Base-by-base conservation (phyloP, 2,888 invertebrate genomes). In the Eulithis testata region DNA sequence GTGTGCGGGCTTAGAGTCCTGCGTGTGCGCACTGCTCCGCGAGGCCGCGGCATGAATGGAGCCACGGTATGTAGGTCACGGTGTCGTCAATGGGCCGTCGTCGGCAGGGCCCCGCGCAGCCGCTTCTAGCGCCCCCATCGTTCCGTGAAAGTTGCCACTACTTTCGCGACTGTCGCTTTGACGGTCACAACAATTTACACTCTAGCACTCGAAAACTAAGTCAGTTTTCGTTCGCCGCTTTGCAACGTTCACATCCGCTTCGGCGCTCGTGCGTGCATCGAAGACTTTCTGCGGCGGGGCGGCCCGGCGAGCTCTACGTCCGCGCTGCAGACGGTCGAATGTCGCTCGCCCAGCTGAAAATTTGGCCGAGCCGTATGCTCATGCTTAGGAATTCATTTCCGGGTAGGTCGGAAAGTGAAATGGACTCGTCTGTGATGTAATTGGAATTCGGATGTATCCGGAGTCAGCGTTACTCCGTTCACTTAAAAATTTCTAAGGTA, bases 401-500 rank as follows among this genome's bases (percentile, higher is more conserved):
- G 93, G 93, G 93, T 92, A 87, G 89, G 89, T 91, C 93, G 91
- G 88, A 93, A 93, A 93, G 93, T 93, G 93, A 93, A 93, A 92
- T 92, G 91, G 92, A 86, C 90, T 90, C 89, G 90, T 92, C 93
- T 89, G 87, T 93, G 91, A 93, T 92, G 92, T 91, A 93, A 93
- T 93, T 89, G 93, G 92, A 93, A 92, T 93, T 91, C 89, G 91
- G 92, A 93, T 93, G 86, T 93, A 90, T 92, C 92, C 92, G 93
- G 90, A 91, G 88, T 90, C 88, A 83, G 84, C 83, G 87, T 88
- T 88, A 87, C 88, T 88, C 91, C 91, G 88, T 91, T 91, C 92
- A 90, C 91, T 91, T 90, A 87, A 87, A 87, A 87, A 86, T 88
- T 83, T 89, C 85, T 89, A 85, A 85, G 81, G 82, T 89, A 89